These are phyloP conservation scores for Lycaena phlaeas DNA, from an alignment of 2,888 invertebrate species.

Conservation along the genomic window DNA sequence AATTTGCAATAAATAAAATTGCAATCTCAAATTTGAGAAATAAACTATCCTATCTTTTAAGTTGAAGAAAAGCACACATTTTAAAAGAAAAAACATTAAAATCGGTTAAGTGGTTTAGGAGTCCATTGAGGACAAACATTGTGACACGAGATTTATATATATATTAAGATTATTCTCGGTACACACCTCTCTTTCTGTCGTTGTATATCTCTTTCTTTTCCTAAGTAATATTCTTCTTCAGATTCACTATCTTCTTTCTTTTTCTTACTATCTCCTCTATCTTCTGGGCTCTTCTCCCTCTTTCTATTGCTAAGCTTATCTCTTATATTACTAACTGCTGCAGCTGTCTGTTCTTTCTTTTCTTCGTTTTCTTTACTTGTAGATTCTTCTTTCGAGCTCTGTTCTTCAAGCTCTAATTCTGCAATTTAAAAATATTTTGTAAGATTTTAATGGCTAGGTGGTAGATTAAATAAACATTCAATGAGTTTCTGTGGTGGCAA, in stretches of 20 bases:
- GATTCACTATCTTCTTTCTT: conserved; percentile 44
- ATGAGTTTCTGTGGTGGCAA: too few species aligned
- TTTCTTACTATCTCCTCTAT: conserved; percentile 30
- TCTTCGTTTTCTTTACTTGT: conserved; percentile 32
- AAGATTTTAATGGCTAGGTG: not conserved
- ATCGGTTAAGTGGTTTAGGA: too few species aligned
- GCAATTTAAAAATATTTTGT: too few species aligned
- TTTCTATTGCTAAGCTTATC: conserved; percentile 40
- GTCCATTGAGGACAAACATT: too few species aligned
- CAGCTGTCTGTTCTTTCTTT: conserved; percentile 45
- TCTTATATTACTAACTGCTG: conserved; percentile 43
- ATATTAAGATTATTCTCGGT: too few species aligned
- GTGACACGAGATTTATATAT: too few species aligned
- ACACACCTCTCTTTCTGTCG: conserved; percentile 73
- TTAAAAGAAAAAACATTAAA: too few species aligned
- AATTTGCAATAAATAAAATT: too few species aligned
- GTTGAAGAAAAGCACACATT: too few species aligned
- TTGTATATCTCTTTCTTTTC: conserved; percentile 75
- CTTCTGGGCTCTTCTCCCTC: conserved; percentile 43
- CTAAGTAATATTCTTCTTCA: conserved; percentile 76
- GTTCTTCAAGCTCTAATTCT: conserved; percentile 57
- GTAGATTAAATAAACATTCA: too few species aligned
- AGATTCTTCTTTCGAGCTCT: conserved; percentile 30
- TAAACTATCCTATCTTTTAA: too few species aligned
- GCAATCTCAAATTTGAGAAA: too few species aligned